Evolutionary conservation across 2,797 vertebrate genomes (phyloP).

Genomic region (Sebastiscus albofasciatus): DNA sequence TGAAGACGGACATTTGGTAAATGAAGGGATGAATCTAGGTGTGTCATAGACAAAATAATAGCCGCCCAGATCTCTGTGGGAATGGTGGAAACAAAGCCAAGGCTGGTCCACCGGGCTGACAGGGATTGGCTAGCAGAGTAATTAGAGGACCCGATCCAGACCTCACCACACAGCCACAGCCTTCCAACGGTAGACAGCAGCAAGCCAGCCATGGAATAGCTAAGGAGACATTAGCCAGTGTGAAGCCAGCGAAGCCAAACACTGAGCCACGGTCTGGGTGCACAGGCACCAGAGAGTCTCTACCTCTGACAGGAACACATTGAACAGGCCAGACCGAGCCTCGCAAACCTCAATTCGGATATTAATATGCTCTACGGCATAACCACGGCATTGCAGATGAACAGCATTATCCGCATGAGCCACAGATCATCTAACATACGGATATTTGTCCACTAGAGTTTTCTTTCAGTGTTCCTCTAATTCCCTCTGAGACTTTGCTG

Average conservation of each 20-base stretch:
- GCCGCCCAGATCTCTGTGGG: conserved; percentile 57
- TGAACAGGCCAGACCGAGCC: conserved; percentile 76
- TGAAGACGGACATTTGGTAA: conserved; percentile 63
- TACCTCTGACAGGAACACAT: conserved; percentile 75
- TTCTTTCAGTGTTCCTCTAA: conserved; percentile 28
- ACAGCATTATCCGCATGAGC: conserved; percentile 56
- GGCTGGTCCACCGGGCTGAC: conserved; percentile 55
- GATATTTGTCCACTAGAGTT: conserved; percentile 53
- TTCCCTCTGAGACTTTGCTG: conserved; percentile 16
- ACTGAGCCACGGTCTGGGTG: conserved; percentile 73
- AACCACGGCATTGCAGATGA: conserved; percentile 65
- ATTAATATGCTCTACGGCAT: conserved; percentile 68
- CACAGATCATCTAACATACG: conserved; percentile 64
- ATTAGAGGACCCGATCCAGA: conserved; percentile 73
- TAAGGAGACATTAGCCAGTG: conserved; percentile 66
- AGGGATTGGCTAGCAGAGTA: conserved; percentile 63
- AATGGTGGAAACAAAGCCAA: conserved; percentile 59
- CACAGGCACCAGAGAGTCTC: conserved; percentile 82
- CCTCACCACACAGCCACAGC: conserved; percentile 72
- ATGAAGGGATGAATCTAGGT: conserved; percentile 71
- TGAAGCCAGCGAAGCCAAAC: conserved; percentile 62
- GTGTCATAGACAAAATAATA: conserved; percentile 68
- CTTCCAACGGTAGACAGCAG: conserved; percentile 68
- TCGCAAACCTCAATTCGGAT: conserved; percentile 72
- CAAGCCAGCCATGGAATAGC: conserved; percentile 70